These are phyloP conservation scores for Arnoldichthys spilopterus DNA, from an alignment of 2,797 vertebrate genomes.

Conservation along the genomic window DNA sequence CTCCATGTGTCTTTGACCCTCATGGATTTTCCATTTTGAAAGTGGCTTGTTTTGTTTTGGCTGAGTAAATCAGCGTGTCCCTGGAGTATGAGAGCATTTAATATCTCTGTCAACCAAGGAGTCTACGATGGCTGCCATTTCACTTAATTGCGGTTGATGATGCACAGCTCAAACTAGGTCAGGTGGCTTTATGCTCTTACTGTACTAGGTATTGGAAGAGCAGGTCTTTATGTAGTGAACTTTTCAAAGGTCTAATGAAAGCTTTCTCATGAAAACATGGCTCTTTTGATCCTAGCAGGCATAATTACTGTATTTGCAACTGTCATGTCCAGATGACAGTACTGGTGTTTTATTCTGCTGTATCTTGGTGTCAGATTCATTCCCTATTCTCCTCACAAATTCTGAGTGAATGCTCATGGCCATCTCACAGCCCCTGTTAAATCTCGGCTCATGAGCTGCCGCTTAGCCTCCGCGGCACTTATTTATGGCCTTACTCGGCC, in stretches of 20 bases:
- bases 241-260: conserved; percentile 11
- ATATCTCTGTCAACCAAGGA: conserved; percentile 74
- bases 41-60: conserved; percentile 69
- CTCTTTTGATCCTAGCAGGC: not conserved
- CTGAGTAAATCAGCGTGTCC: conserved; percentile 77
- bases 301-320: conserved; percentile 14
- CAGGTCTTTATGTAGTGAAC: not conserved
- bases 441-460: conserved; percentile 2
- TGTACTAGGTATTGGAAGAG: conserved; percentile 13
- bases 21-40: conserved; percentile 56
- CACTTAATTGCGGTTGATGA: conserved; percentile 78
- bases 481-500: conserved; percentile 36
- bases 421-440: conserved; percentile 26
- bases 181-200: conserved; percentile 60
- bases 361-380: not conserved
- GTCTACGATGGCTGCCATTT: conserved; percentile 79
- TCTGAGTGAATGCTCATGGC: conserved; percentile 18
- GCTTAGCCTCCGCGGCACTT: not conserved
- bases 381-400: conserved; percentile 6
- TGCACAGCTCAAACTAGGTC: conserved; percentile 74
- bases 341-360: not conserved
- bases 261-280: not conserved
- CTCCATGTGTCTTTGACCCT: conserved; percentile 43
- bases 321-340: not conserved
- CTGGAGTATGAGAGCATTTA: conserved; percentile 56